Evolutionary conservation across 1,140 invertebrate species (phyloP).

Genomic region (Neodiprion fabricii): DNA sequence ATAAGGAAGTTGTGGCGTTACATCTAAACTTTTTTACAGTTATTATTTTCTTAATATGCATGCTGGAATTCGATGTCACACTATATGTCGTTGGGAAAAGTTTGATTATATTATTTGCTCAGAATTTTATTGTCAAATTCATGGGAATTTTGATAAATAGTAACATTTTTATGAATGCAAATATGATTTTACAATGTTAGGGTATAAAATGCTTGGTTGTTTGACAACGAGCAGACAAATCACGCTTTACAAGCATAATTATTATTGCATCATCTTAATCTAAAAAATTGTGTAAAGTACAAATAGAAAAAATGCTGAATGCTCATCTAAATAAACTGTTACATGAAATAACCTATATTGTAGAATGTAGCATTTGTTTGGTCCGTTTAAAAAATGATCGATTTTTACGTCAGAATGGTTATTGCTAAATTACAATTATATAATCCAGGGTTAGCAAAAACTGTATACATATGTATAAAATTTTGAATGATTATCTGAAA

Average conservation of each 20-base stretch:
- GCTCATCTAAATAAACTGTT: too few relatives aligned
- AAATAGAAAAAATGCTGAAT: neutral
- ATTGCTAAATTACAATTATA: neutral
- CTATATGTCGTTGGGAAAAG: neutral
- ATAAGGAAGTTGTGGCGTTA: too few relatives aligned
- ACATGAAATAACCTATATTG: neutral
- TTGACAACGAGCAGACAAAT: neutral
- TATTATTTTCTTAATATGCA: neutral
- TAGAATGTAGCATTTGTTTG: conserved; percentile 1
- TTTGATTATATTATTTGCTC: conserved; percentile 1
- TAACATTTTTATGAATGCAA: neutral
- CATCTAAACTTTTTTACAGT: too few relatives aligned
- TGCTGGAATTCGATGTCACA: neutral
- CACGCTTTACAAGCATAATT: neutral
- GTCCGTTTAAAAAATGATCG: neutral
- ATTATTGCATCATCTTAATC: neutral
- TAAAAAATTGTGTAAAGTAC: neutral
- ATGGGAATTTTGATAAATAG: neutral
- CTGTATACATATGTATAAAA: neutral
- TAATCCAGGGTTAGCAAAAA: neutral
- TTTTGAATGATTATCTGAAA: neutral
- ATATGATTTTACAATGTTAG: neutral
- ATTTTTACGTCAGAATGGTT: too few relatives aligned
- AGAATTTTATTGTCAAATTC: neutral
- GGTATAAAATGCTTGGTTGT: neutral